phyloP scores from a whole-genome alignment of 2,113 vertebrate genomes.

The Zosterops pallidus region DNA sequence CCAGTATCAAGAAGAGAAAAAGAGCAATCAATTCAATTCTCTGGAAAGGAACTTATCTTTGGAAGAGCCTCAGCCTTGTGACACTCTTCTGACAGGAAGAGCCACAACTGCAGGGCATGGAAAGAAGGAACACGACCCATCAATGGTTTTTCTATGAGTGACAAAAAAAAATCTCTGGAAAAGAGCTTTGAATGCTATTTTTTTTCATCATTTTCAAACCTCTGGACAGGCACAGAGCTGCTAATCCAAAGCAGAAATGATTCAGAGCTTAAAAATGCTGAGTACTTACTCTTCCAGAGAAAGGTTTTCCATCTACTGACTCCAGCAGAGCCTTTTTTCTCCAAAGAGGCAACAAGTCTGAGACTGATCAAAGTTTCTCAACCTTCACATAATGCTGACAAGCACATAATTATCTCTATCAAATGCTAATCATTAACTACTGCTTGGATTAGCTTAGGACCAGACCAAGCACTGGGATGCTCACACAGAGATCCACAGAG shows the following conservation, averaged over 20 bases:
- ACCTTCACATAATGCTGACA: background rate
- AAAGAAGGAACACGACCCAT: background rate
- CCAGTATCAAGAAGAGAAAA: background rate
- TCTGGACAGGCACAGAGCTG: background rate
- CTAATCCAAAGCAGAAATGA: background rate
- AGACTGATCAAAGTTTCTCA: slow-evolving; percentile 26
- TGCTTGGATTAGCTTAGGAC: background rate
- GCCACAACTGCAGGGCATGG: background rate
- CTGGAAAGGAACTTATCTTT: background rate
- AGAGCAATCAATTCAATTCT: background rate
- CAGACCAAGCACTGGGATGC: background rate
- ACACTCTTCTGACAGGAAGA: background rate
- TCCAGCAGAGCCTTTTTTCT: background rate
- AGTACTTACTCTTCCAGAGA: slow-evolving; percentile 23
- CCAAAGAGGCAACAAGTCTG: background rate
- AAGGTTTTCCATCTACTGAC: background rate
- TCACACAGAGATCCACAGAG: background rate
- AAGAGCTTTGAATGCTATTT: accelerated
- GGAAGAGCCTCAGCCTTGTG: background rate
- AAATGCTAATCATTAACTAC: slow-evolving; percentile 66
- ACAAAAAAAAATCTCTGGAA: background rate
- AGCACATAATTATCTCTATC: background rate
- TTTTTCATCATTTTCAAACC: background rate
- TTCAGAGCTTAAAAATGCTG: background rate
- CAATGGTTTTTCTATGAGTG: background rate